A percentile compares a stretch with the other conserved stretches of the same genome.
Conservation (phyloP, 2,888 invertebrate genomes). For the Drosophila anomalipes region DNA sequence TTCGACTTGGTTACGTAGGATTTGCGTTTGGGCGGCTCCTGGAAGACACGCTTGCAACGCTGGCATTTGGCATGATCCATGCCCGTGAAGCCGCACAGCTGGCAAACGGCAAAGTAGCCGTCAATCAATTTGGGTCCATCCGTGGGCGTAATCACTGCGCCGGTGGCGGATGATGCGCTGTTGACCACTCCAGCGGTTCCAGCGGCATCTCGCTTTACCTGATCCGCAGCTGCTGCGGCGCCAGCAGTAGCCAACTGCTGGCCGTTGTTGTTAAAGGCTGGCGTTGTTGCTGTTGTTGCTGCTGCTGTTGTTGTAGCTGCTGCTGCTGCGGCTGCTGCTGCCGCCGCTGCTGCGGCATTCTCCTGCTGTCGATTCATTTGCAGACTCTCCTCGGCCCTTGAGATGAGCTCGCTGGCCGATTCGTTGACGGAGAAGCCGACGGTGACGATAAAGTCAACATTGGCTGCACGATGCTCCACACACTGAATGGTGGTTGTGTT, state of each 20-base stretch:
- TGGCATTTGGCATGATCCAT: conserved; percentile 92
- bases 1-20: conserved; percentile 70
- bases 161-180: conserved; percentile 54
- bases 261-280: conserved; percentile 26
- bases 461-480: conserved; percentile 90
- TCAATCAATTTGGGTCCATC: conserved; percentile 89
- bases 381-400: conserved; percentile 84
- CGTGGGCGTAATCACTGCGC: conserved; percentile 59
- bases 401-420: conserved; percentile 84
- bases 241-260: conserved; percentile 35
- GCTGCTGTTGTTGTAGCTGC: conserved; percentile 28
- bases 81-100: conserved; percentile 92
- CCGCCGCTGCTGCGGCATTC: conserved; percentile 51
- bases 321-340: conserved; percentile 40
- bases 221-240: conserved; percentile 47
- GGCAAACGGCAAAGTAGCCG: conserved; percentile 92
- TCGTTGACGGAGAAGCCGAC: conserved; percentile 87
- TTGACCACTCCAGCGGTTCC: conserved; percentile 1
- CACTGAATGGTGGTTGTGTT: conserved; percentile 91
- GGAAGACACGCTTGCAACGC: conserved; percentile 89
- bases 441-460: conserved; percentile 92
- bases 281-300: conserved; percentile 21
- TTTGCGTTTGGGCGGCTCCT: conserved; percentile 89
- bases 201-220: conserved; percentile 46
- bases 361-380: conserved; percentile 84